Conservation (phyloP, 2,113 vertebrate species). For the Xyliphius kryptos region DNA sequence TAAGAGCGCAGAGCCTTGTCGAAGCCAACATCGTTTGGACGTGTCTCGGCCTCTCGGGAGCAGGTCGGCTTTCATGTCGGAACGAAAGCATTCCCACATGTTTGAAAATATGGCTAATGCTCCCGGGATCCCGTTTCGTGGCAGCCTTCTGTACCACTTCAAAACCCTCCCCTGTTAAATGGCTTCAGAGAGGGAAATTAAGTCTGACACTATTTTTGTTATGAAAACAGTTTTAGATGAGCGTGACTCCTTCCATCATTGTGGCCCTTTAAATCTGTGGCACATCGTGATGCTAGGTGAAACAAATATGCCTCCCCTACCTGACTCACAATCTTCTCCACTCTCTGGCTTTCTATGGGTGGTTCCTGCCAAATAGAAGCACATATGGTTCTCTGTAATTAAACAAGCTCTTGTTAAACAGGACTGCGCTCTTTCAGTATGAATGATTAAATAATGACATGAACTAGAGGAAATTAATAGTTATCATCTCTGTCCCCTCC, state of each 20-base stretch:
- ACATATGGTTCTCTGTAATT: conserved; percentile 50
- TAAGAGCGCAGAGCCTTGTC: conserved; percentile 67
- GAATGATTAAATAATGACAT: conserved; percentile 49
- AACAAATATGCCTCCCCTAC: conserved; percentile 26
- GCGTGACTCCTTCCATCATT: conserved; percentile 53
- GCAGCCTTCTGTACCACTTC: conserved; percentile 63
- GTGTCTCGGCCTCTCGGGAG: conserved; percentile 61
- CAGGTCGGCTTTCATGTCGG: conserved; percentile 71
- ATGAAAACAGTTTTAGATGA: conserved; percentile 68
- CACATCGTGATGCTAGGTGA: conserved; percentile 33
- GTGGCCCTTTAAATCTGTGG: conserved; percentile 47
- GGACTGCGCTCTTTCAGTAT: conserved; percentile 41
- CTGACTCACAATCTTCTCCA: conserved; percentile 5
- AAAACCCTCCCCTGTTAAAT: conserved; percentile 72
- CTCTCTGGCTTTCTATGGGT: conserved; percentile 27
- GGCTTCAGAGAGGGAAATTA: conserved; percentile 72
- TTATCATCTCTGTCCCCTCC: conserved; percentile 37
- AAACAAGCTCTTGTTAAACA: conserved; percentile 45
- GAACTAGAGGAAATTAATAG: conserved; percentile 44
- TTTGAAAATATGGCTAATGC: conserved; percentile 75
- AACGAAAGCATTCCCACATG: conserved; percentile 83
- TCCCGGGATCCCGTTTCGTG: conserved; percentile 68
- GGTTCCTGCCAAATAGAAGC: conserved; percentile 41
- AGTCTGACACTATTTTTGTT: conserved; percentile 79
- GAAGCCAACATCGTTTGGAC: conserved; percentile 68